Percentiles rank a stretch among this genome's conserved stretches.
These are phyloP conservation scores for Cenopis cana DNA, from an alignment of 2,888 invertebrate genomes.

Conservation along the genomic window DNA sequence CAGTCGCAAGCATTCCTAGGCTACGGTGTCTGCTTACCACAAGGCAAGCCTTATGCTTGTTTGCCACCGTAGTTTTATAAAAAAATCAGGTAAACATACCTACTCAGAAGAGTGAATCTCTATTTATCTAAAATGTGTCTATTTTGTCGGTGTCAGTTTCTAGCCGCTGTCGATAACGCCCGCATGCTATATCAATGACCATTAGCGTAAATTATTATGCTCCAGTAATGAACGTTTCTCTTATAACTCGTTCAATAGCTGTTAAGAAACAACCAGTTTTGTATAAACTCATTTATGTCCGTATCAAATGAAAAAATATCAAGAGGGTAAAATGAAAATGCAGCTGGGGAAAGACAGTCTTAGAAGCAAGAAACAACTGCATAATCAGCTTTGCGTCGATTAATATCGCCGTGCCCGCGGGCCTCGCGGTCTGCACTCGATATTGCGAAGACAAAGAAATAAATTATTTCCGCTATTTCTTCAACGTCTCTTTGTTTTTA, in stretches of 20 bases:
- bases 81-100: background rate
- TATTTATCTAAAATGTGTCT: background rate
- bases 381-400: slow-evolving; percentile 82
- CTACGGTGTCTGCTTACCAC: no score
- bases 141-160: background rate
- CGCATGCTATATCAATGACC: slow-evolving; percentile 33
- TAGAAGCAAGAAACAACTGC: slow-evolving; percentile 63
- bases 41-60: no score
- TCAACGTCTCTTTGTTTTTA: slow-evolving; percentile 74
- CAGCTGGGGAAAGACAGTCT: slow-evolving; percentile 65
- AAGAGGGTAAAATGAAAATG: slow-evolving; percentile 58
- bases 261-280: background rate
- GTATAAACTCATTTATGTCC: slow-evolving; percentile 31
- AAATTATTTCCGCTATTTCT: slow-evolving; percentile 80
- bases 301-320: slow-evolving; percentile 50
- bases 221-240: slow-evolving; percentile 6
- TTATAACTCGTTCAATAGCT: slow-evolving; percentile 1
- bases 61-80: no score
- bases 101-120: background rate
- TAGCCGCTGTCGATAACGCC: slow-evolving; percentile 22
- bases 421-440: slow-evolving; percentile 63
- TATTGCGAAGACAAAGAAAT: slow-evolving; percentile 80
- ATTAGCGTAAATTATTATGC: slow-evolving; percentile 36
- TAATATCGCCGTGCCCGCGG: slow-evolving; percentile 76
- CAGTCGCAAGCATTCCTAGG: no score